Percentiles rank a stretch among this genome's conserved stretches.
Evolutionary conservation across 53 echinoderm and acorn worm genomes (phyloP).

Genomic region (Antedon mediterranea): DNA sequence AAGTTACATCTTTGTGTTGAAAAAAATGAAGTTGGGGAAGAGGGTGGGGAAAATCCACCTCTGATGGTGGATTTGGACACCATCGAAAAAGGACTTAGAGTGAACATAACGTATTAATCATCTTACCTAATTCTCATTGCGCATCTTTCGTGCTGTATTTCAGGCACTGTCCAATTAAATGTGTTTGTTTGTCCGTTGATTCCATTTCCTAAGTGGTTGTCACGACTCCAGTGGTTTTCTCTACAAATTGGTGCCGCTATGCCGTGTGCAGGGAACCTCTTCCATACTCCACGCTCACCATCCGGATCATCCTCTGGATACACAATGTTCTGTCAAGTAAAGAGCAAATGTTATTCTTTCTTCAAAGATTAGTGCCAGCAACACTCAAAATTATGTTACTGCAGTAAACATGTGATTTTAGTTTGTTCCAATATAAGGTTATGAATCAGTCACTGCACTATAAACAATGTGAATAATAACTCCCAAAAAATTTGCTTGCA

Average conservation of each 20-base stretch:
- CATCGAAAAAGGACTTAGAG: too few relatives aligned
- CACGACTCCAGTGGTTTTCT: slow-evolving; percentile 73
- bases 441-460: too few relatives aligned
- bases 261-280: slow-evolving; percentile 41
- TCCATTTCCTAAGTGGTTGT: slow-evolving; percentile 97
- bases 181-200: slow-evolving; percentile 60
- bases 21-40: too few relatives aligned
- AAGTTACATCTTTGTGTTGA: too few relatives aligned
- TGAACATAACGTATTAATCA: neutral
- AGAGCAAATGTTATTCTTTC: neutral
- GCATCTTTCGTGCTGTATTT: slow-evolving; percentile 68
- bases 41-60: too few relatives aligned
- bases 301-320: slow-evolving; percentile 44
- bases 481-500: too few relatives aligned
- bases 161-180: slow-evolving; percentile 86
- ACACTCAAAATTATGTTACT: too few relatives aligned
- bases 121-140: slow-evolving; percentile 66
- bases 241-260: slow-evolving; percentile 76
- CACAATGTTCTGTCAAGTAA: slow-evolving; percentile 22
- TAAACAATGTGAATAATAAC: too few relatives aligned
- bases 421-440: too few relatives aligned
- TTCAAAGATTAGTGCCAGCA: too few relatives aligned
- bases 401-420: too few relatives aligned
- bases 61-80: too few relatives aligned
- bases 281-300: slow-evolving; percentile 62